Percentiles rank a stretch among this genome's conserved stretches.
These are phyloP conservation scores for Carassius auratus DNA, from an alignment of 2,113 vertebrate genomes.

Conservation along the genomic window DNA sequence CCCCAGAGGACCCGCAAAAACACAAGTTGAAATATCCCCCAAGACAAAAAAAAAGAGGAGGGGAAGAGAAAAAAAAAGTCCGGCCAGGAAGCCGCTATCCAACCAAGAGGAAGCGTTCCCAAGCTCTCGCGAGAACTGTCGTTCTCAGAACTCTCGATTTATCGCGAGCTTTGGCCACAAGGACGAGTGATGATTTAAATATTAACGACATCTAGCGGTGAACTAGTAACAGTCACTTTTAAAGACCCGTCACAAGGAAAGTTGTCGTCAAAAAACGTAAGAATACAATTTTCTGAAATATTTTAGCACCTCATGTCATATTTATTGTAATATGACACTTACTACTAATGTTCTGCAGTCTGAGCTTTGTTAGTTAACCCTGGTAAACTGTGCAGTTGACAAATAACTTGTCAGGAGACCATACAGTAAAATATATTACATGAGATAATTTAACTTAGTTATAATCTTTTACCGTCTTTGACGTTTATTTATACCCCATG, in stretches of 20 bases:
- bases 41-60: constrained; percentile 1
- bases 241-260: neutral
- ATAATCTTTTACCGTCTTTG: neutral
- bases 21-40: constrained; percentile 31
- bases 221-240: neutral
- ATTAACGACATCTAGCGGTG: constrained; percentile 47
- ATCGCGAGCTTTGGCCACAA: constrained; percentile 17
- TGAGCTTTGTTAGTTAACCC: neutral
- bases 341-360: neutral
- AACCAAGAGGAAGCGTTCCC: constrained; percentile 48
- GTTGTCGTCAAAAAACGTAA: neutral
- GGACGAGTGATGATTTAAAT: neutral
- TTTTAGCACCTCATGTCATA: neutral
- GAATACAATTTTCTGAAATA: neutral
- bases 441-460: neutral
- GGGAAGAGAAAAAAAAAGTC: constrained; percentile 26
- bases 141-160: neutral
- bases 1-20: constrained; percentile 4
- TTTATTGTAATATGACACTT: neutral
- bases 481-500: neutral
- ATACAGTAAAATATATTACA: neutral
- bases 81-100: constrained; percentile 61
- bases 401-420: neutral
- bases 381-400: neutral
- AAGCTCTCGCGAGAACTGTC: constrained; percentile 56